Percentiles rank a stretch among this genome's conserved stretches.
phyloP scores from a whole-genome alignment of 2,888 invertebrate genomes.

The Tachina grossa region DNA sequence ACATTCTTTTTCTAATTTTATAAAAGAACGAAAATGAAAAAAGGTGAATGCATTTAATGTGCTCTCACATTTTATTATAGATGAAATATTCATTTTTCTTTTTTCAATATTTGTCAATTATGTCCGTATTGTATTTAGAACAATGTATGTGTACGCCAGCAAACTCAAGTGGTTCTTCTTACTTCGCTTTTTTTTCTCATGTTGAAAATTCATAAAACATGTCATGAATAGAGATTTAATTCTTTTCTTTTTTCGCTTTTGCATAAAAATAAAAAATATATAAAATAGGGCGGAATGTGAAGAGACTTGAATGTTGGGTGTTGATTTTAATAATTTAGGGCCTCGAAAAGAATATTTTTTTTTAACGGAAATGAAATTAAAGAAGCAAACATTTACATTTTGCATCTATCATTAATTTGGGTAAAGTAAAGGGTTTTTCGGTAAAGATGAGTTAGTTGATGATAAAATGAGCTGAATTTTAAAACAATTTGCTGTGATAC shows the following conservation, averaged over 20 bases:
- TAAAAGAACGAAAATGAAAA: constrained; percentile 1
- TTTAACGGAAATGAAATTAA: constrained; percentile 43
- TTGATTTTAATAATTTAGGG: constrained; percentile 37
- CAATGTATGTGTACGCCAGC: constrained; percentile 20
- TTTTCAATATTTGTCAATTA: constrained; percentile 64
- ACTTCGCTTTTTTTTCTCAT: constrained; percentile 16
- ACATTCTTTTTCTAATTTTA: constrained; percentile 20
- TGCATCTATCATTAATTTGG: not conserved
- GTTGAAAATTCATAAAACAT: constrained; percentile 43
- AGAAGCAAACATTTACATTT: not conserved
- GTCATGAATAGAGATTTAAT: constrained; percentile 54
- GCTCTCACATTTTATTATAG: constrained; percentile 14
- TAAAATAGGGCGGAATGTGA: constrained; percentile 21
- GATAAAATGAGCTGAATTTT: too few relatives aligned
- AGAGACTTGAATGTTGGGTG: constrained; percentile 21
- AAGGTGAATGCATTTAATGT: constrained; percentile 35
- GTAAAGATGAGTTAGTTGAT: too few relatives aligned
- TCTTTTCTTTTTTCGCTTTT: constrained; percentile 2
- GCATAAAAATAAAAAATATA: not conserved
- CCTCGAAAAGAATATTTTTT: not conserved
- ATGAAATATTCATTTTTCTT: constrained; percentile 21
- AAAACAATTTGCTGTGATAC: too few relatives aligned
- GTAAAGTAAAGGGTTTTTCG: not conserved
- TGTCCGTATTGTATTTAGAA: constrained; percentile 46
- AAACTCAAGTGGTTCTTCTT: constrained; percentile 48